Evolutionary conservation across 2,797 vertebrate species (phyloP), one percentile per base, ranked within the genome.

Genomic region (Danio kyathit): DNA sequence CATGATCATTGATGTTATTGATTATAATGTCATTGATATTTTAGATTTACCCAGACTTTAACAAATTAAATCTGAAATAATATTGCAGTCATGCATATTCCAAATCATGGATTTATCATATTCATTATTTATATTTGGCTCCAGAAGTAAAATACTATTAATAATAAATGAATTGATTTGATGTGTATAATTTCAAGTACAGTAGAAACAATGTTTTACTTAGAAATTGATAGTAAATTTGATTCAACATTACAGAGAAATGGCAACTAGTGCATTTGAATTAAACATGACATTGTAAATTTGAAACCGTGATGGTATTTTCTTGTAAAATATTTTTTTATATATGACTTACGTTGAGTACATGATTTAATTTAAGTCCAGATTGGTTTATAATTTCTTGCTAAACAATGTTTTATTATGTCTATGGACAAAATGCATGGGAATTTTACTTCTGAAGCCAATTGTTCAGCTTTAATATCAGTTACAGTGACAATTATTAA

Each of bases 1-100:
- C 60, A 51, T 43, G 7, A 52, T 5, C n/a, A 76, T 64, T 76
- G 43, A 67, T 67, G 51, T 17, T 57, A 38, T 67, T 38, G 9
- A 44, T 76, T 6, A n/a, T 65, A 54, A 21, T 52, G 40, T 19
- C 48, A 16, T 49, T 65, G 61, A 54, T 40, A 44, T 65, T 43
- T 57, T 73, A 41, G 52, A 43, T 56, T 43, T 14, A 56, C 7
- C 21, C 2, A 67, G 12, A 69, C 14, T 66, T 66, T 51, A 29
- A 29, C 14, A 40, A 70, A 70, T 70, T 4, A 41, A 38, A 71
- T 44, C 17, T 40, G 21, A 40, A 29, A 40, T 70, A 70, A 11
- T 6, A 70, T 21, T 17, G 29, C 46, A 14, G 59, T 63, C 29
- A 6, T 59, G 41, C 54, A 16, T 41, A 63, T 75, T 51, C 38